Conservation (phyloP, 2,797 vertebrate species). For the Otolemur crassicaudatus region DNA sequence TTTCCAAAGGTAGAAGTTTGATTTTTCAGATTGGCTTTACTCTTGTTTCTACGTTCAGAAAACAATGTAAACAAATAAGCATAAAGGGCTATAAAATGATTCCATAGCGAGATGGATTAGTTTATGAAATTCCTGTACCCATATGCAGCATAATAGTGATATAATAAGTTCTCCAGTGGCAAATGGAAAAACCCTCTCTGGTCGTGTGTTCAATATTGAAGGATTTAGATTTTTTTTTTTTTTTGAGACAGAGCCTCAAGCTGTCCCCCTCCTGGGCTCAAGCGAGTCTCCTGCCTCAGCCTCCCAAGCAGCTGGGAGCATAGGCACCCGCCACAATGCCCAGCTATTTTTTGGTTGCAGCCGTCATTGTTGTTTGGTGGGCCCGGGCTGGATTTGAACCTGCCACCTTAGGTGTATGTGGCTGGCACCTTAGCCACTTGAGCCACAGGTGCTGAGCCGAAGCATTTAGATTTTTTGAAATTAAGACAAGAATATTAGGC, state of each 20-base stretch:
- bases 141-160: not conserved
- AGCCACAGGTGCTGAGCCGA: no score
- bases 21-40: not conserved
- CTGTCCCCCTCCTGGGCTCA: no score
- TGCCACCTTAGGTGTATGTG: no score
- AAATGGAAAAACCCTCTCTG: conserved; percentile 21
- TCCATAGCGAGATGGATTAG: conserved; percentile 13
- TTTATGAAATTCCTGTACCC: not conserved
- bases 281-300: no score
- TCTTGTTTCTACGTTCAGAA: conserved; percentile 17
- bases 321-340: no score
- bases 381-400: no score
- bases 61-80: conserved; percentile 35
- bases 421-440: no score
- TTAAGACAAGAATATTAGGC: not conserved
- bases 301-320: no score
- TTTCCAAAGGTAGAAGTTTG: not conserved
- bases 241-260: no score
- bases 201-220: conserved; percentile 4
- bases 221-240: no score
- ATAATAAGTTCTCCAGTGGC: not conserved
- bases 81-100: conserved; percentile 2
- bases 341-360: no score
- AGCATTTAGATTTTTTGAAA: not conserved
- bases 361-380: no score